A percentile compares a stretch with the other conserved stretches of the same genome.
Evolutionary conservation across 2,113 vertebrate genomes (phyloP).

Genomic region (Atractosteus spatula): DNA sequence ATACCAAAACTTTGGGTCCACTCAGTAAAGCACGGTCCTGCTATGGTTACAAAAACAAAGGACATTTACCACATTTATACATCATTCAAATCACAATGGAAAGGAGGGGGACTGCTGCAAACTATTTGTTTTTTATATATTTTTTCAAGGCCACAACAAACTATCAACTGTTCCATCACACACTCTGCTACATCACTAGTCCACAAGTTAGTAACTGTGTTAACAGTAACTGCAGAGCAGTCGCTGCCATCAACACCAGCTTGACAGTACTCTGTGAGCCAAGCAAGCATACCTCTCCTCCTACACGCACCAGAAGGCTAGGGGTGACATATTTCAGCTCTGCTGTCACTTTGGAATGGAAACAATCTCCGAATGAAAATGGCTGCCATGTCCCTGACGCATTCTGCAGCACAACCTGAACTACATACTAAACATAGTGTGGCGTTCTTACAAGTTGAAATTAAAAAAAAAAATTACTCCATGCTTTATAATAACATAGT

Average conservation of each 20-base stretch:
- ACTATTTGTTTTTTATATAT: too few species aligned
- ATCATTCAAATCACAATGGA: too few species aligned
- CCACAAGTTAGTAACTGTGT: neutral
- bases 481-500: neutral
- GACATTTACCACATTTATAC: too few species aligned
- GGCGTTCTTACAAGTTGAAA: neutral
- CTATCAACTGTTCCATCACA: neutral
- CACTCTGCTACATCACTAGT: neutral
- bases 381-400: neutral
- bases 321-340: neutral
- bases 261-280: constrained; percentile 2
- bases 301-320: neutral
- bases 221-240: neutral
- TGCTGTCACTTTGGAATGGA: constrained; percentile 3
- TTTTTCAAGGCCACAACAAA: neutral
- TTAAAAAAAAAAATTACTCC: neutral
- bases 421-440: neutral
- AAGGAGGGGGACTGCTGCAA: too few species aligned
- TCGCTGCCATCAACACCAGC: neutral
- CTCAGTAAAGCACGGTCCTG: too few species aligned
- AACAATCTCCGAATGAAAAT: constrained; percentile 3
- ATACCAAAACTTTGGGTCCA: too few species aligned
- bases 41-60: too few species aligned
- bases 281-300: neutral
- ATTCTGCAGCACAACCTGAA: neutral